phyloP scores from a whole-genome alignment of 2,797 vertebrate species.

The Enteromius fasciolatus region DNA sequence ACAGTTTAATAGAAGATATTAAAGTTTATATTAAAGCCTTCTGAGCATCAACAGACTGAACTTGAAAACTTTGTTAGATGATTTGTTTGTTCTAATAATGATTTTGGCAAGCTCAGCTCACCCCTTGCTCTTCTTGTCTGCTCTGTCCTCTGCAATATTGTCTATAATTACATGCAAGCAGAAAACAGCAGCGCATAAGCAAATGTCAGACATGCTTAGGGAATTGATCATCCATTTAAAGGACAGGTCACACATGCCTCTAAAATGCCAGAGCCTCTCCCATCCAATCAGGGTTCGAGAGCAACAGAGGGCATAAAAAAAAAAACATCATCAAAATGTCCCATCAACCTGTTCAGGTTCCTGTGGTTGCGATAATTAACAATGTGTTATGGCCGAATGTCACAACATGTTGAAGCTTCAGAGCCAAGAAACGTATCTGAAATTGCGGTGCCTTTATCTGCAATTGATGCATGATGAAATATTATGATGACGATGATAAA shows the following conservation, averaged over 20 bases:
- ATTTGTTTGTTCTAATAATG: constrained; percentile 31
- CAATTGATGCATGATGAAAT: not conserved
- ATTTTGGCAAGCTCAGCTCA: constrained; percentile 37
- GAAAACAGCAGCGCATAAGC: constrained; percentile 59
- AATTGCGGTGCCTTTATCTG: not conserved
- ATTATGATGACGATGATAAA: not conserved
- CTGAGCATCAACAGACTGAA: constrained; percentile 17
- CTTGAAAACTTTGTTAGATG: constrained; percentile 33
- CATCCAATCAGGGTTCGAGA: constrained; percentile 50
- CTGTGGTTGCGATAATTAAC: constrained; percentile 56
- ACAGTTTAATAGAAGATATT: not conserved
- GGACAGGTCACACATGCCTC: constrained; percentile 58
- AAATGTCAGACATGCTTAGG: constrained; percentile 60
- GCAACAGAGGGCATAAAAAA: constrained; percentile 44
- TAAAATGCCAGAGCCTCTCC: constrained; percentile 58
- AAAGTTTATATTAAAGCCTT: constrained; percentile 10
- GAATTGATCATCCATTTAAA: constrained; percentile 65
- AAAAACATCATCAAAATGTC: constrained; percentile 51
- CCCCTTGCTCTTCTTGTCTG: not conserved
- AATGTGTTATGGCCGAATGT: constrained; percentile 41
- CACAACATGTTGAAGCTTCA: constrained; percentile 47
- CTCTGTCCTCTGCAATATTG: constrained; percentile 51
- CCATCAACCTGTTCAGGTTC: constrained; percentile 54
- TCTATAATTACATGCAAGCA: constrained; percentile 56
- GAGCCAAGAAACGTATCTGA: constrained; percentile 29